These are phyloP conservation scores for Alentia gelatinosa DNA, from an alignment of 2,888 invertebrate species.

Conservation along the genomic window DNA sequence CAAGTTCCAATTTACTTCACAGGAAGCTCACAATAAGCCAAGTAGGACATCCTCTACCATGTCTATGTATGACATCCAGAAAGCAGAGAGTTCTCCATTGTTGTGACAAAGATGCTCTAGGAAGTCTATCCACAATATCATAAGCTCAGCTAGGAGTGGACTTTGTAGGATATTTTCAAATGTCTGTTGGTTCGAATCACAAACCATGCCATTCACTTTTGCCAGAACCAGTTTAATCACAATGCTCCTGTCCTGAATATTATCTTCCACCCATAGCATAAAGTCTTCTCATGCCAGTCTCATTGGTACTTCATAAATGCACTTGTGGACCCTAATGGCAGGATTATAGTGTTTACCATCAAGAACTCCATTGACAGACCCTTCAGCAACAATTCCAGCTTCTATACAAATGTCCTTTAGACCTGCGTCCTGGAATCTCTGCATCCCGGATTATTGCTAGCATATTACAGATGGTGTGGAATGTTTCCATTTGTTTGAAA, in stretches of 20 bases:
- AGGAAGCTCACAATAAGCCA: constrained; percentile 50
- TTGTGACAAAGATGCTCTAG: constrained; percentile 39
- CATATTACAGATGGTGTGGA: constrained; percentile 59
- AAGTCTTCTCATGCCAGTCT: constrained; percentile 59
- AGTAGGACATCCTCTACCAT: constrained; percentile 55
- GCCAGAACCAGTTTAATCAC: background rate
- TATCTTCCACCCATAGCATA: constrained; percentile 48
- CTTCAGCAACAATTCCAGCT: constrained; percentile 63
- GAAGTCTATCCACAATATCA: constrained; percentile 35
- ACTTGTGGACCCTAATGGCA: constrained; percentile 59
- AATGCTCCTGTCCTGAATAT: constrained; percentile 44
- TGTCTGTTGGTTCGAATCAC: constrained; percentile 15
- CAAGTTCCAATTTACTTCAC: constrained; percentile 55
- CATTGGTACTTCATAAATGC: constrained; percentile 63
- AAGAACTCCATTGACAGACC: constrained; percentile 60
- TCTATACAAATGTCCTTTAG: constrained; percentile 63
- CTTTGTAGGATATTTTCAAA: constrained; percentile 15
- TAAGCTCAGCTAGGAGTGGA: constrained; percentile 21
- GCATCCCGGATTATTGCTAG: constrained; percentile 63
- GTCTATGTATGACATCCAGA: constrained; percentile 56
- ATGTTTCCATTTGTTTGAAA: constrained; percentile 60
- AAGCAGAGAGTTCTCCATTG: constrained; percentile 47
- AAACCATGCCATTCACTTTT: background rate
- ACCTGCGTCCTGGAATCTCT: constrained; percentile 64
- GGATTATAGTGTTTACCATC: constrained; percentile 54